Base-by-base conservation (phyloP, 2,113 vertebrate species). In the Aptenodytes patagonicus region DNA sequence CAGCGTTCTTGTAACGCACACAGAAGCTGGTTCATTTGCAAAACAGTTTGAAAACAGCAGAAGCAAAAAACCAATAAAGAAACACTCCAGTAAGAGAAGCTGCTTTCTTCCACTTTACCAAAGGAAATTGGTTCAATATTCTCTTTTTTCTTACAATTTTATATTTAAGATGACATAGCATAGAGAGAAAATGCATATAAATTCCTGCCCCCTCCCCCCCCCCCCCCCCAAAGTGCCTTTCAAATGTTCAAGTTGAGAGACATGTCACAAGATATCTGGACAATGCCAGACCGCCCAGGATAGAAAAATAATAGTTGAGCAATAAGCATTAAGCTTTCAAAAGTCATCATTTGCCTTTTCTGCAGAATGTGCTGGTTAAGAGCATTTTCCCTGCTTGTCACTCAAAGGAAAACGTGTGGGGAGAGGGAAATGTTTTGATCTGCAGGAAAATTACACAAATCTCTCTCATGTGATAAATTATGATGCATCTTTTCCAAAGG, bases 401-500 rank as follows among this genome's bases (percentile, higher is more conserved):
- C 54, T 91, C 86, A 82, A 69, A 87, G 34, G 58, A 87, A 82
- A 82, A 81, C 0, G 14, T 72, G 95, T 70, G 42, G 82, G 55
- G 89, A 96, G 79, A 92, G 62, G 82, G 71, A 96, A 96, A 54
- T 87, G 92, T 97, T 96, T 95, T 95, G 92, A 93, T 92, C 86
- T 36, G 81, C 84, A 91, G 55, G 92, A 93, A 95, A 92, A 84
- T 90, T 77, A 95, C 71, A 96, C 95, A 96, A 87, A 92, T 92
- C 85, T 81, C 68, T 89, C 89, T 94, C 85, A 94, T 95, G 89
- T 96, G 92, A 94, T 89, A 89, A 95, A 91, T 86, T 83, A 91
- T 95, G 96, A 95, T 87, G 93, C 91, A 95, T 96, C 94, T 93
- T 96, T 96, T 97, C 97, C 97, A 92, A 90, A 96, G 92, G 82